Conservation (phyloP, 2,888 invertebrate species). For the Cephus rjabovi region DNA sequence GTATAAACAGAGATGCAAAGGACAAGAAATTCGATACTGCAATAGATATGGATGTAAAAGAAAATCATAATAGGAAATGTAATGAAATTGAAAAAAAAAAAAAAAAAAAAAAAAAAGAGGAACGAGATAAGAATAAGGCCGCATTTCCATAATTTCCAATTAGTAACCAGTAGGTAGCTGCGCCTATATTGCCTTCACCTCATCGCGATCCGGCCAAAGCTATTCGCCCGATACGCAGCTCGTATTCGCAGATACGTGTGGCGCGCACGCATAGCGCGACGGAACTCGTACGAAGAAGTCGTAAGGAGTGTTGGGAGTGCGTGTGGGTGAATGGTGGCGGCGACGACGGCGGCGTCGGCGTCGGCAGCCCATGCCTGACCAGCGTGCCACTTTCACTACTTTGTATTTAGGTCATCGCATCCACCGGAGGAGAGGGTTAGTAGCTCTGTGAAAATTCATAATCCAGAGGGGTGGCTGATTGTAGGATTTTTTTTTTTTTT, state of each 20-base stretch:
- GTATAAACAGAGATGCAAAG: slow-evolving; percentile 22
- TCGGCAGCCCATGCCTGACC: slow-evolving; percentile 60
- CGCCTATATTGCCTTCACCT: slow-evolving; percentile 45
- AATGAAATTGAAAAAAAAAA: background rate
- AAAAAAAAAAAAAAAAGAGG: slow-evolving; percentile 18
- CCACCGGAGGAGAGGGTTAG: slow-evolving; percentile 43
- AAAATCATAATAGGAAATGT: background rate
- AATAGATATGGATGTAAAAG: background rate
- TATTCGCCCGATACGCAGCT: slow-evolving; percentile 40
- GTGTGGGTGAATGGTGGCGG: slow-evolving; percentile 18
- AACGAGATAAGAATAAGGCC: slow-evolving; percentile 23
- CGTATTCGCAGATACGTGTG: slow-evolving; percentile 23
- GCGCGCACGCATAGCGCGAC: slow-evolving; percentile 11
- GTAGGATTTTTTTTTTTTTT: background rate
- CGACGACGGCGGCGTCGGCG: slow-evolving; percentile 40
- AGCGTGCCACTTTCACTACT: slow-evolving; percentile 66
- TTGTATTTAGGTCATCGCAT: slow-evolving; percentile 65
- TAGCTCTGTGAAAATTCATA: slow-evolving; percentile 22
- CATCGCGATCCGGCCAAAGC: slow-evolving; percentile 39
- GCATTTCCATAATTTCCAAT: slow-evolving; percentile 51
- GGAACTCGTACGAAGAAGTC: slow-evolving; percentile 1
- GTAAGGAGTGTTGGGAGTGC: background rate
- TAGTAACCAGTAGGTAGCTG: slow-evolving; percentile 48
- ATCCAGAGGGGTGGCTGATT: background rate
- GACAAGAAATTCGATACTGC: slow-evolving; percentile 13